Conservation (phyloP, 2,888 invertebrate species). For the Agrenia bidenticulata region DNA sequence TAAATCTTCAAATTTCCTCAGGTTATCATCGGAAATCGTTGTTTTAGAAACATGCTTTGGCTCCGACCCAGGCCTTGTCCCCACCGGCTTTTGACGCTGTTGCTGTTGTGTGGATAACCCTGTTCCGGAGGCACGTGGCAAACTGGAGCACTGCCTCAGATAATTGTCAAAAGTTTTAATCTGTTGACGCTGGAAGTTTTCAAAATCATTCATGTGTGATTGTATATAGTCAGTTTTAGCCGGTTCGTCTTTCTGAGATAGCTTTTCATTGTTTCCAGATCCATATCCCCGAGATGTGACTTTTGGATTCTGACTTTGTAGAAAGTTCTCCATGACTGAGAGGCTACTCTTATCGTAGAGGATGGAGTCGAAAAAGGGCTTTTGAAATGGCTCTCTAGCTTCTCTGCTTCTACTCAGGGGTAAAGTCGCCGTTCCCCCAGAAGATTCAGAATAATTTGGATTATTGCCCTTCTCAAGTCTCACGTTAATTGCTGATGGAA, state of each 20-base stretch:
- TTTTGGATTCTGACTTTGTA: constrained; percentile 32
- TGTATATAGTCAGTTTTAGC: constrained; percentile 4
- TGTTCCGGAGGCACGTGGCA: constrained; percentile 19
- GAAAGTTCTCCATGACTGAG: constrained; percentile 46
- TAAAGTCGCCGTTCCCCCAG: neutral
- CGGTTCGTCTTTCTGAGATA: neutral
- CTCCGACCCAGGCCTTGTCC: constrained; percentile 2
- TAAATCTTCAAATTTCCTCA: neutral
- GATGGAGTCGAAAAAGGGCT: neutral
- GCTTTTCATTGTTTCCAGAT: neutral
- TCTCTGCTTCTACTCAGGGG: constrained; percentile 6
- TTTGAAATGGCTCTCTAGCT: too few species aligned
- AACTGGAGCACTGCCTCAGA: constrained; percentile 42
- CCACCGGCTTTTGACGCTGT: neutral
- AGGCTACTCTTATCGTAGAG: constrained; percentile 32
- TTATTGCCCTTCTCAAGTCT: neutral
- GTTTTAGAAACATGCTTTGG: constrained; percentile 7
- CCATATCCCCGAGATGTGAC: neutral
- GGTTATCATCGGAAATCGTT: neutral
- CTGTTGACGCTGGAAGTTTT: constrained; percentile 25
- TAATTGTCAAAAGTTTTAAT: constrained; percentile 35
- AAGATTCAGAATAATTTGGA: neutral
- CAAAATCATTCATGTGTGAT: constrained; percentile 12
- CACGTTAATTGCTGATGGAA: neutral
- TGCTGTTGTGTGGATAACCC: neutral